These are phyloP conservation scores for Leptoteleia sp. DNA, from an alignment of 1,140 invertebrate genomes.

Conservation along the genomic window DNA sequence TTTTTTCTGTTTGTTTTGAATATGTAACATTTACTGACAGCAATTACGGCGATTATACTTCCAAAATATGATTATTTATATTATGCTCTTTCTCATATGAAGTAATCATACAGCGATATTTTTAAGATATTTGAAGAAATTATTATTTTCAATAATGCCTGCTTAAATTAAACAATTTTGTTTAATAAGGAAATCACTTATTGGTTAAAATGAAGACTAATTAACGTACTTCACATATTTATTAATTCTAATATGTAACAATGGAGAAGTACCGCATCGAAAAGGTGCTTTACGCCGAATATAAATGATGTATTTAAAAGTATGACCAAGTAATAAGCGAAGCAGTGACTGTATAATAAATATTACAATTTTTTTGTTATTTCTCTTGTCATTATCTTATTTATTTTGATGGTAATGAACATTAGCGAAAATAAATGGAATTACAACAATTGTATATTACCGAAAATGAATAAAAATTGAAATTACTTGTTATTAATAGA, in stretches of 20 bases:
- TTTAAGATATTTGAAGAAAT: too few relatives aligned
- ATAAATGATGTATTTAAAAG: background rate
- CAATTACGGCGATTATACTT: too few relatives aligned
- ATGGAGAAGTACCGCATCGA: background rate
- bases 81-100: too few relatives aligned
- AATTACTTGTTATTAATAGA: conserved; percentile 4
- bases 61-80: too few relatives aligned
- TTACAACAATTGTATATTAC: conserved; percentile 5
- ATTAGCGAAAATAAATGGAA: background rate
- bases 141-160: too few relatives aligned
- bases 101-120: too few relatives aligned
- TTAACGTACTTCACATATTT: background rate
- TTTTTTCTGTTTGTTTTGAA: too few relatives aligned
- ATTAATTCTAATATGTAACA: background rate
- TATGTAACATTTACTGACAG: too few relatives aligned
- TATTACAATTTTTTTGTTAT: background rate
- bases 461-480: conserved; percentile 6
- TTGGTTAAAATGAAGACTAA: too few relatives aligned
- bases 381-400: conserved; percentile 4
- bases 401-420: background rate
- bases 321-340: background rate
- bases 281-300: background rate
- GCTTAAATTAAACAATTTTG: too few relatives aligned
- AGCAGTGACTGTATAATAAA: background rate
- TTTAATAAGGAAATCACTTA: too few relatives aligned